Evolutionary conservation across 2,797 vertebrate genomes (phyloP), one percentile per base, ranked within the genome.

Genomic region (Trachurus trachurus): DNA sequence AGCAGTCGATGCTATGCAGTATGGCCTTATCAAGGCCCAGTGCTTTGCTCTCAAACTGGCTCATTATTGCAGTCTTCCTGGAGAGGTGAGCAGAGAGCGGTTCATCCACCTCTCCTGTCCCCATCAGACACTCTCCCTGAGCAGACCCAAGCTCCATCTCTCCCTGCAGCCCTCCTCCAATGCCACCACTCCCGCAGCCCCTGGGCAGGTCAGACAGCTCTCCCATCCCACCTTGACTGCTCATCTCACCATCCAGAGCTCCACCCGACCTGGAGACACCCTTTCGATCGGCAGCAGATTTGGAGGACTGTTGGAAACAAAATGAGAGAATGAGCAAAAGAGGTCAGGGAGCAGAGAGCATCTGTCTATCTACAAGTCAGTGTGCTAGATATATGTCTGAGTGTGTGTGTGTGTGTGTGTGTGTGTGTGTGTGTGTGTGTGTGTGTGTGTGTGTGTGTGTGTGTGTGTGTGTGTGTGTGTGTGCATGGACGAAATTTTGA

Each of bases 1-100:
- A 99, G 91, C 97, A 98, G 94, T 99, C 98, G n/a, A 99, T 99
- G 88, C 98, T 99, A 49, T 99, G 97, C 81, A 99, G 95, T 86
- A 99, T 96, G 69, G 98, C 98, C 91, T 99, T 99, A 87, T 99
- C 98, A 87, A 99, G 92, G 37, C 98, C 98, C 65, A 99, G 92
- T 1, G 98, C 98, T 95, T 99, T 99, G 78, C 98, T 97, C 92
- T 99, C 98, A 92, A 99, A 99, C 87, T 99, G 97, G 19, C 96
- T 96, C 84, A 96, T 80, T 52, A 95, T 82, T 19, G 97, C 97
- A 0, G 96, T 96, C 92, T 98, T 99, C 83, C 97, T 95, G 83
- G 96, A 97, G 90, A 97, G 93, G 84, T 98, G 94, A 15, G 96
- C 92, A 2, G 96, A 95, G 21, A 97, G 84, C 2, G 94, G 92